A percentile compares a stretch with the other conserved stretches of the same genome.
Evolutionary conservation across 23 tunicate genomes (phyloP).

Genomic region (Halocynthia aurantium): DNA sequence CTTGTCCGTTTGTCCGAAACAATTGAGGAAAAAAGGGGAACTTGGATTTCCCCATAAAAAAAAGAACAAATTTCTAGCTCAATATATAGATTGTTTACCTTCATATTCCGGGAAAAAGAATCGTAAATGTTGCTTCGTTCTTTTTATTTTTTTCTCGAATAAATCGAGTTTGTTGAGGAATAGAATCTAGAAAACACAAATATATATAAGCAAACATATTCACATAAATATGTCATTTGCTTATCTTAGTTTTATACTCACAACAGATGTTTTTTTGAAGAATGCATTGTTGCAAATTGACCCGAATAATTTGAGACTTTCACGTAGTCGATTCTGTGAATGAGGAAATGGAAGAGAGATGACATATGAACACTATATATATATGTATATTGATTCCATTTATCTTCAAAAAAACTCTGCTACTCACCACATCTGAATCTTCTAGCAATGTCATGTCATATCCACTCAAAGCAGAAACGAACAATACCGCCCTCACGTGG

Average conservation of each 20-base stretch:
- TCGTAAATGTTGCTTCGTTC: slow-evolving; percentile 23
- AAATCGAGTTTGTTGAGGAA: slow-evolving; percentile 23
- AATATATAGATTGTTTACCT: too few relatives aligned
- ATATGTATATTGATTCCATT: neutral
- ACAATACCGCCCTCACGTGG: slow-evolving; percentile 28
- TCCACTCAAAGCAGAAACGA: slow-evolving; percentile 23
- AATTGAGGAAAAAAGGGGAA: too few relatives aligned
- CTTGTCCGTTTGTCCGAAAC: too few relatives aligned
- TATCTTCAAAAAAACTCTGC: too few relatives aligned
- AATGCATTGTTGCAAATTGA: slow-evolving; percentile 26
- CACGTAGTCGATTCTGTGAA: slow-evolving; percentile 29
- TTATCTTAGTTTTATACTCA: neutral
- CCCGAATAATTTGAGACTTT: slow-evolving; percentile 22
- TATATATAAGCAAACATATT: too few relatives aligned
- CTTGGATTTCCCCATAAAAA: too few relatives aligned
- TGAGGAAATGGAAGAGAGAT: neutral
- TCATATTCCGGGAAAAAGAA: slow-evolving; percentile 21
- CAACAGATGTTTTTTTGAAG: slow-evolving; percentile 21
- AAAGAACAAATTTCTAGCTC: too few relatives aligned
- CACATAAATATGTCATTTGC: too few relatives aligned
- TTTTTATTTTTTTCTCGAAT: slow-evolving; percentile 21
- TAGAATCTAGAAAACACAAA: slow-evolving; percentile 8
- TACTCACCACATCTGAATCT: slow-evolving; percentile 22
- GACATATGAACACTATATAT: neutral
- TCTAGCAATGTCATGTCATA: slow-evolving; percentile 27